Conservation (phyloP, 2,888 invertebrate species). For the Orthonychiurus folsomi region DNA sequence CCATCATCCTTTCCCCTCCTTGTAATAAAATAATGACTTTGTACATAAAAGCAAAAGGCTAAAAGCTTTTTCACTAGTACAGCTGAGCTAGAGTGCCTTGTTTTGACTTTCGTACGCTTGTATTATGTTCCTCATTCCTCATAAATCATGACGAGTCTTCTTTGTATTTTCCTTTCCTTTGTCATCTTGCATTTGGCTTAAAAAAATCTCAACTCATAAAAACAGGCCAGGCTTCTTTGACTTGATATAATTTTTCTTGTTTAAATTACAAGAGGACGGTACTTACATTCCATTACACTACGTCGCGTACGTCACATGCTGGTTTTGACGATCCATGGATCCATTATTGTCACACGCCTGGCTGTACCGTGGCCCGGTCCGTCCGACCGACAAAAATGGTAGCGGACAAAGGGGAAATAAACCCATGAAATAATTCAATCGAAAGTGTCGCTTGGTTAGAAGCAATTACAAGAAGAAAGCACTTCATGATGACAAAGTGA, state of each 20-base stretch:
- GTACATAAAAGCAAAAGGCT: background rate
- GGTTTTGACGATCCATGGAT: too few species aligned
- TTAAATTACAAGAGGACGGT: too few species aligned
- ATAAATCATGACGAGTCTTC: background rate
- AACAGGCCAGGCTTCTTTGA: background rate
- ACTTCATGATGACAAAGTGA: slow-evolving; percentile 1
- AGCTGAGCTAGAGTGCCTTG: background rate
- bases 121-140: background rate
- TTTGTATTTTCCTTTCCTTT: background rate
- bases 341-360: too few species aligned
- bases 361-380: too few species aligned
- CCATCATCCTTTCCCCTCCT: too few species aligned
- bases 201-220: background rate
- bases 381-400: too few species aligned
- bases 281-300: too few species aligned
- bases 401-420: background rate
- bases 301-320: too few species aligned
- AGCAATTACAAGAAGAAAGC: background rate
- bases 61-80: background rate
- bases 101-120: background rate
- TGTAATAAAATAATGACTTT: slow-evolving; percentile 1
- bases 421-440: background rate
- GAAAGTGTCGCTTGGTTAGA: background rate
- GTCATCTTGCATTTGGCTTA: background rate
- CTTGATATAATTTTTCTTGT: too few species aligned